Evolutionary conservation across 2,888 invertebrate species (phyloP).

Genomic region (Baronia brevicornis): DNA sequence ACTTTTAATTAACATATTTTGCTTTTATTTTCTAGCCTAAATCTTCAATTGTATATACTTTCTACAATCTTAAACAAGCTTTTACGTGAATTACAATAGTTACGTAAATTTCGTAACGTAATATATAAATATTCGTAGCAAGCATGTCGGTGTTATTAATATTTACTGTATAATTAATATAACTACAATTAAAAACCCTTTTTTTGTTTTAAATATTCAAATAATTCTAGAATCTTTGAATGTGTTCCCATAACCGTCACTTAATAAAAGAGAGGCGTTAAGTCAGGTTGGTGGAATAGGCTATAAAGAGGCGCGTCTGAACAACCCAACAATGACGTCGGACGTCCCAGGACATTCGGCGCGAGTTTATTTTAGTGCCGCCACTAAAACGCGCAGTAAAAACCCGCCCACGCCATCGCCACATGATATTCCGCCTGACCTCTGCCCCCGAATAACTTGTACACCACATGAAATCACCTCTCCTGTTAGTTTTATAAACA

Average conservation of each 20-base stretch:
- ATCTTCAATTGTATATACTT: no score
- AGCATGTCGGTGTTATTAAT: no score
- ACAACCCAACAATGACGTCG: constrained; percentile 51
- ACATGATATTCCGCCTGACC: constrained; percentile 59
- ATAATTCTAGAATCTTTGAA: constrained; percentile 1
- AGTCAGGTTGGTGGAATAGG: constrained; percentile 46
- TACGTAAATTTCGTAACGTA: no score
- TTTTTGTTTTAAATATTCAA: constrained; percentile 3
- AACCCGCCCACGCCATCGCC: constrained; percentile 64
- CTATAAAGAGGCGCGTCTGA: constrained; percentile 48
- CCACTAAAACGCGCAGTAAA: constrained; percentile 64
- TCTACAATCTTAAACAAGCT: no score
- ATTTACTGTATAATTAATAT: no score
- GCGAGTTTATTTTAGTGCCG: constrained; percentile 61
- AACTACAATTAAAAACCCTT: no score
- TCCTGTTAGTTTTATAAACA: constrained; percentile 6
- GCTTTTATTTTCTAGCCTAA: no score
- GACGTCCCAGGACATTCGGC: constrained; percentile 50
- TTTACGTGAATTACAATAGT: no score
- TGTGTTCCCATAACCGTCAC: constrained; percentile 26
- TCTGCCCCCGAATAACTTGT: constrained; percentile 40
- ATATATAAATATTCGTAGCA: no score
- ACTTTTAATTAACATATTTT: no score
- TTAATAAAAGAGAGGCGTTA: constrained; percentile 47
- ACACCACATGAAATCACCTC: constrained; percentile 10